Evolutionary conservation across 1,140 invertebrate genomes (phyloP), one percentile per base, ranked within the genome.

Genomic region (Drosophila nigrodunni): DNA sequence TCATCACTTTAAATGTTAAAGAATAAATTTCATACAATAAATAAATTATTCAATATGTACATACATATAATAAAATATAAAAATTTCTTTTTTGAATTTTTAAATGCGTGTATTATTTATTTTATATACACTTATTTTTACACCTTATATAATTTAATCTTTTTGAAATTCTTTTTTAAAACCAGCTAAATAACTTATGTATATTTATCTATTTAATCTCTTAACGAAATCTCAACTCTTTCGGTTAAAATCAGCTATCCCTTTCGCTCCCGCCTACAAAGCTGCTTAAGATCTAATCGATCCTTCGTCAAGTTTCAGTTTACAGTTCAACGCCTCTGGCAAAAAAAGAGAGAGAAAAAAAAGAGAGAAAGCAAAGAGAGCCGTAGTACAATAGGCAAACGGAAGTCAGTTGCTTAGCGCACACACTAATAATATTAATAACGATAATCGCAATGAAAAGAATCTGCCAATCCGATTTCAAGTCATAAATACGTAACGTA

Each of bases 351-450:
- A 25, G 8, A 13, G n/a, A n/a, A 13, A 30, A 13, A 11, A 25
- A 6, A 18, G 50, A 39, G 9, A 46, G n/a, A 21, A 7, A 30
- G 8, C 47, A 57, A 8, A 47, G 39, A 50, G 7, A 6, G 10
- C 10, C 25, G 30, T 44, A 54, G 37, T 46, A 55, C 25, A 50
- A 46, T 57, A 57, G 35, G 35, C 46, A 13, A 52, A 39, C 39
- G 59, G 47, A 76, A 72, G 74, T 74, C 74, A 80, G 60, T 68
- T 78, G 52, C 58, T 58, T 61, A 60, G 46, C 52, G 59, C 78
- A 86, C 79, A 82, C 73, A 82, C 77, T 83, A 90, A 91, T 90
- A 83, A 90, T 88, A 88, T 83, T 80, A 88, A 88, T 88, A 88
- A 89, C 74, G 62, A 83, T 89, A 81, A 78, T 88, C 77, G 68